Evolutionary conservation across 2,797 vertebrate species (phyloP), one percentile per base, ranked within the genome.

Genomic region (Pangasius macronema): DNA sequence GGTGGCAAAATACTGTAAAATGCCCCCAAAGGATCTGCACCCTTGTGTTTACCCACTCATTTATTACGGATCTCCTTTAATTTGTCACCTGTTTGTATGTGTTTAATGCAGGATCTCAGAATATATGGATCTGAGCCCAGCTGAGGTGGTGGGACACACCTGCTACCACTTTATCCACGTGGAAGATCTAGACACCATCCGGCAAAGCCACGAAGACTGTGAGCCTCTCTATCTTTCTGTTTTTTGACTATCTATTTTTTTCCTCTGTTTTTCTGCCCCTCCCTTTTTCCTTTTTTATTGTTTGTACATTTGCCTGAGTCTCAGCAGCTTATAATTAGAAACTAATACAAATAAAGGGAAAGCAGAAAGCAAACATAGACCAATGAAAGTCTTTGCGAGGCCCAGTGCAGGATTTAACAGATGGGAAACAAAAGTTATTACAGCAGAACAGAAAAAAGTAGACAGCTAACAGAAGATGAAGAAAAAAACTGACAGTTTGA

Each of bases 141-240:
- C 96, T 0, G 97, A 98, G 91, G 96, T 98, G 24, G 96, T 97
- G 84, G 97, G 97, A 81, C 96, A 96, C 80, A 97, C 96, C 87
- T 98, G 97, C 87, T 98, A 98, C 91, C 96, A 96, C 91, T 98
- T 97, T 85, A 94, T 97, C 86, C 93, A 98, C 0, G 97, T 96
- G 51, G 97, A 97, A 92, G 97, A 98, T 6, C 94, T 97, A 85
- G 96, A 97, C 55, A 96, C 94, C 85, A 95, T 98, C 85, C 93
- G 97, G 30, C 97, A 96, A 88, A 97, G 97, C 92, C 97, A 98
- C 9, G 93, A 98, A 93, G 97, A 98, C 93, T 92, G 97, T 98
- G 92, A 95, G 96, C 90, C 33, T 57, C 57, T 36, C 51, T 53
- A 70, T n/a, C 55, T 80, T 49, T 57, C 7, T 20, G 33, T 11